phyloP scores from a whole-genome alignment of 2,888 invertebrate species.

The Pristionchus fissidentatus region DNA sequence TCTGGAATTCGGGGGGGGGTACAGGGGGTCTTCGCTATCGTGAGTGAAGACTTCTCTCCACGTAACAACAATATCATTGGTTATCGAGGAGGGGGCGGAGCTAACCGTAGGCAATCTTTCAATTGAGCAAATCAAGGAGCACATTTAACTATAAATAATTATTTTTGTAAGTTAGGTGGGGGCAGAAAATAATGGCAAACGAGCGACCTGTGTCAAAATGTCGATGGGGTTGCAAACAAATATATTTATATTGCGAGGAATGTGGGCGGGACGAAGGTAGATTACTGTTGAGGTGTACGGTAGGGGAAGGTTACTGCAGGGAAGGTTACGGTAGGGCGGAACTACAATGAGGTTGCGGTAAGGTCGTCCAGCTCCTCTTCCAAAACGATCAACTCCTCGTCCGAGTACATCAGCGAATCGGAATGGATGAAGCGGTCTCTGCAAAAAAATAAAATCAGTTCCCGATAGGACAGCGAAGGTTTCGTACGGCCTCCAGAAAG shows the following conservation, averaged over 20 bases:
- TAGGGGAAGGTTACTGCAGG: not conserved
- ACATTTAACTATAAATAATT: not conserved
- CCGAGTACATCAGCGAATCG: conserved; percentile 58
- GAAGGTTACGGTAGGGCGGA: conserved; percentile 4
- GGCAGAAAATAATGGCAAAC: conserved; percentile 20
- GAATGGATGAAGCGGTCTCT: conserved; percentile 44
- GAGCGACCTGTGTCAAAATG: conserved; percentile 2
- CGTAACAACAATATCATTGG: not conserved
- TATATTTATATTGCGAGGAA: no score
- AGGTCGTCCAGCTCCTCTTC: conserved; percentile 65
- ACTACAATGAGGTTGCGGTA: conserved; percentile 41
- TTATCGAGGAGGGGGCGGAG: not conserved
- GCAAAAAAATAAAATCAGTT: not conserved
- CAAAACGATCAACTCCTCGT: conserved; percentile 63
- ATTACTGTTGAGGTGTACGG: not conserved
- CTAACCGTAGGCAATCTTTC: not conserved
- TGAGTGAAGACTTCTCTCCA: conserved; percentile 38
- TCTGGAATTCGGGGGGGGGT: no score
- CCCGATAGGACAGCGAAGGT: not conserved
- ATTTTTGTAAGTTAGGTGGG: conserved; percentile 16
- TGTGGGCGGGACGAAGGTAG: not conserved
- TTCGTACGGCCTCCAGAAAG: no score
- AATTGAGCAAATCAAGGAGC: conserved; percentile 31
- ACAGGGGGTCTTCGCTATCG: conserved; percentile 38
- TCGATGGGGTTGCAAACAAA: no score